These are phyloP conservation scores for Eptesicus fuscus DNA, from an alignment of 2,113 vertebrate genomes.

Conservation along the genomic window DNA sequence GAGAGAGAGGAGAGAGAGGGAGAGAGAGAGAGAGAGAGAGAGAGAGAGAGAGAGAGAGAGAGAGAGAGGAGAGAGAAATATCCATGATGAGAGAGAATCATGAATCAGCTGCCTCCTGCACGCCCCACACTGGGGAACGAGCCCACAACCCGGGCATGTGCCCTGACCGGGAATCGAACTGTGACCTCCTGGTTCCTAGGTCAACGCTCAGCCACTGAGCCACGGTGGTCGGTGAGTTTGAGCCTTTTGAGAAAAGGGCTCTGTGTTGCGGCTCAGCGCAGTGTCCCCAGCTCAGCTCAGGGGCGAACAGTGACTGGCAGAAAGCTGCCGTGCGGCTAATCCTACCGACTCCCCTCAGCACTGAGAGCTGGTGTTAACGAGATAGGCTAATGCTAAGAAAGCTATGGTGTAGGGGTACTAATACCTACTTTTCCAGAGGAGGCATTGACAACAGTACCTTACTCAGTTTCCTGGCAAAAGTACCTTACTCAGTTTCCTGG, in stretches of 20 bases:
- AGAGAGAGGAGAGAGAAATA: too few species aligned
- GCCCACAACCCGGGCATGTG: too few species aligned
- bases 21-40: too few species aligned
- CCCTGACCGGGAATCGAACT: too few species aligned
- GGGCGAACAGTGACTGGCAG: too few species aligned
- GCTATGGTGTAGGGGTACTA: background rate
- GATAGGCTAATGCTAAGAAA: background rate
- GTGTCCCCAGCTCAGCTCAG: background rate
- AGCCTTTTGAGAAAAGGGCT: background rate
- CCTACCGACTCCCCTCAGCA: background rate
- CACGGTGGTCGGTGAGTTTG: rapidly evolving
- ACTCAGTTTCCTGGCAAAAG: background rate
- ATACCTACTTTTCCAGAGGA: background rate
- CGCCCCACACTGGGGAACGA: too few species aligned
- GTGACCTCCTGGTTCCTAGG: too few species aligned
- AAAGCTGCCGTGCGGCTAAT: background rate
- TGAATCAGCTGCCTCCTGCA: too few species aligned
- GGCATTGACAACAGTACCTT: background rate
- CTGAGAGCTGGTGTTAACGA: background rate
- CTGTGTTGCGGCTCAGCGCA: rapidly evolving
- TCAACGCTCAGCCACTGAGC: too few species aligned
- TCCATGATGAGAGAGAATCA: too few species aligned
- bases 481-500: background rate
- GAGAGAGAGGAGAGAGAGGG: too few species aligned
- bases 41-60: too few species aligned